phyloP scores from a whole-genome alignment of 2,888 invertebrate species.

The Eupithecia pulchellata region DNA sequence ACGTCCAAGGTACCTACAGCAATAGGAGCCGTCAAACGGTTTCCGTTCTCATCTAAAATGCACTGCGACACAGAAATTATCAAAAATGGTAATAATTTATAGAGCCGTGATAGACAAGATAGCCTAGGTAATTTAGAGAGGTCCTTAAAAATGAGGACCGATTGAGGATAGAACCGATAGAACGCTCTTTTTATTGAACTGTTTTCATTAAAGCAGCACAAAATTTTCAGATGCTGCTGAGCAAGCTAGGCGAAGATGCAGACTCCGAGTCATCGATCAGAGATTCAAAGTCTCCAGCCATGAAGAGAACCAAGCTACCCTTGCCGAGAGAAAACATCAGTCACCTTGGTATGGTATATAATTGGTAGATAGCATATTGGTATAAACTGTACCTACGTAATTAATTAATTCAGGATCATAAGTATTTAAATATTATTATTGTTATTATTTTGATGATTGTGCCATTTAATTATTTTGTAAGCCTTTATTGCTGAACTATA shows the following conservation, averaged over 20 bases:
- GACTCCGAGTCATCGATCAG: constrained; percentile 73
- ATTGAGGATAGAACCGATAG: too few relatives aligned
- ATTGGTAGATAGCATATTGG: too few relatives aligned
- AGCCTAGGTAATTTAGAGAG: too few relatives aligned
- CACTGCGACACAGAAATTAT: neutral
- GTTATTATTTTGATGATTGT: too few relatives aligned
- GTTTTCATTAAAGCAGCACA: neutral
- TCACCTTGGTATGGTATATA: constrained; percentile 76
- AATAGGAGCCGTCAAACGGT: neutral
- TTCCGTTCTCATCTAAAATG: neutral
- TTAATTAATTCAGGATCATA: too few relatives aligned
- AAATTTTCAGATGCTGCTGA: constrained; percentile 86
- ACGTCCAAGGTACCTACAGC: too few relatives aligned
- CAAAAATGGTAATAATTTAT: neutral
- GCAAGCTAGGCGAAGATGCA: constrained; percentile 88
- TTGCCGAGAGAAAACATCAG: constrained; percentile 86
- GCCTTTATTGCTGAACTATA: too few relatives aligned
- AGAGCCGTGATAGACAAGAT: neutral
- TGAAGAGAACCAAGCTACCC: constrained; percentile 68
- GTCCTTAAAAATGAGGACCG: too few relatives aligned
- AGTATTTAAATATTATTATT: too few relatives aligned
- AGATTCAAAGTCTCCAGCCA: constrained; percentile 72
- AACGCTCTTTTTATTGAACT: too few relatives aligned
- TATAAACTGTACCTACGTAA: too few relatives aligned
- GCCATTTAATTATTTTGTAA: too few relatives aligned